phyloP scores from a whole-genome alignment of 1,140 invertebrate species.

The Zaprionus africanus region DNA sequence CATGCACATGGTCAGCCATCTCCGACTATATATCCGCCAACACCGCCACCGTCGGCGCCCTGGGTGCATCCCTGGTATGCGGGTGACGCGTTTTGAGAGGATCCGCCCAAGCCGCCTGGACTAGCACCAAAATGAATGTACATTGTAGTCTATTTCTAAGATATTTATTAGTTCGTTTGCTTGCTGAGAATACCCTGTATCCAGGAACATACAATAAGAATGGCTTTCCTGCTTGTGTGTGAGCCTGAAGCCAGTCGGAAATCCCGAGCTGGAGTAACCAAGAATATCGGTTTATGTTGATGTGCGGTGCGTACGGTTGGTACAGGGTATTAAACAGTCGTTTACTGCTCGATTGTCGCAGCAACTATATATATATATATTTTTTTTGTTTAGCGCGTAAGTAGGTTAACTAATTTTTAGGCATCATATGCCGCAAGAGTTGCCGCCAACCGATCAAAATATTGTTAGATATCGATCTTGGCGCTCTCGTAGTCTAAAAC shows the following conservation, averaged over 20 bases:
- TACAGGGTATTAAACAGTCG: background rate
- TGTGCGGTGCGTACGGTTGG: background rate
- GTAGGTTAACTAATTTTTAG: constrained; percentile 74
- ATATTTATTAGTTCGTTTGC: constrained; percentile 11
- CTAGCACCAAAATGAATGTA: constrained; percentile 21
- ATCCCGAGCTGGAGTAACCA: background rate
- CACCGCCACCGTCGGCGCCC: constrained; percentile 82
- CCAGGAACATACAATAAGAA: background rate
- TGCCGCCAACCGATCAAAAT: constrained; percentile 44
- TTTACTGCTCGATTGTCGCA: background rate
- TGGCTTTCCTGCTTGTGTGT: too few species aligned
- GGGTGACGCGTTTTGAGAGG: constrained; percentile 75
- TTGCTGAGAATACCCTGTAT: background rate
- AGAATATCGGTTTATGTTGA: background rate
- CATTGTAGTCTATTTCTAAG: constrained; percentile 33
- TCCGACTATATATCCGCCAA: constrained; percentile 84
- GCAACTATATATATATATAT: constrained; percentile 23
- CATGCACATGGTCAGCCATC: constrained; percentile 78
- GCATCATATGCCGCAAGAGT: constrained; percentile 63
- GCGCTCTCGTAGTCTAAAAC: constrained; percentile 19
- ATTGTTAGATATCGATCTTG: constrained; percentile 23
- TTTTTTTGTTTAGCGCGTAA: constrained; percentile 59
- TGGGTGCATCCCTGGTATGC: constrained; percentile 84
- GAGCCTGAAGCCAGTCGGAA: too few species aligned
- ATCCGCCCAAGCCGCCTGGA: background rate